A percentile compares a stretch with the other conserved stretches of the same genome.
Conservation (phyloP, 2,113 vertebrate species). For the Glaucidium brasilianum region DNA sequence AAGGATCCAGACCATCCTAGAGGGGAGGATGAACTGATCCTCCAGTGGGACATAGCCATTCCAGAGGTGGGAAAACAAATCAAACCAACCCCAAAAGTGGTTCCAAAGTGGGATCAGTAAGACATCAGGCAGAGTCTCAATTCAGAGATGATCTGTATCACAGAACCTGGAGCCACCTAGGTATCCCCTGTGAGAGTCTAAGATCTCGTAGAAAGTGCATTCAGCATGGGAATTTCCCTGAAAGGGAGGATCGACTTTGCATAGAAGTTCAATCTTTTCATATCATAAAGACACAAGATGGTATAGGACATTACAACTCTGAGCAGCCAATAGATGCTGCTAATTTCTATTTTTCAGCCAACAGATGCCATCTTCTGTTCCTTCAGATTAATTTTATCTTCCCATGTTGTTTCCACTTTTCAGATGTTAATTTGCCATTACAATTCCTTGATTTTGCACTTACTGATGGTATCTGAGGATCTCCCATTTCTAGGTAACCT, state of each 20-base stretch:
- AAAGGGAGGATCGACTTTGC: background rate
- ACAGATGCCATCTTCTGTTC: background rate
- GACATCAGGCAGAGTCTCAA: background rate
- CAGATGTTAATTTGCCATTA: background rate
- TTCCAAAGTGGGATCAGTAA: background rate
- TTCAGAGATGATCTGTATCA: background rate
- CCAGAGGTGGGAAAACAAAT: background rate
- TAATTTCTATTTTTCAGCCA: background rate
- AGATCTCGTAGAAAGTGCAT: background rate
- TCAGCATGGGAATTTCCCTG: background rate
- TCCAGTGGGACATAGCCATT: background rate
- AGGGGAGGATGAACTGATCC: background rate
- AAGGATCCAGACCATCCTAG: background rate
- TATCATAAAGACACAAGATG: background rate
- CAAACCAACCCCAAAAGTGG: background rate
- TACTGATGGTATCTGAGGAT: background rate
- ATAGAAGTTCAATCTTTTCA: background rate
- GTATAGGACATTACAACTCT: background rate
- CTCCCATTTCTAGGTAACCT: background rate
- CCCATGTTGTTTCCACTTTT: background rate
- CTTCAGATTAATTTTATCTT: background rate
- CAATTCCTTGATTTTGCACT: background rate
- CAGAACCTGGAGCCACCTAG: background rate
- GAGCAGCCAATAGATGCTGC: background rate
- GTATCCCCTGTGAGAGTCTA: rapidly evolving